phyloP scores from a whole-genome alignment of 2,888 invertebrate species.

The Sepioteuthis lessoniana region DNA sequence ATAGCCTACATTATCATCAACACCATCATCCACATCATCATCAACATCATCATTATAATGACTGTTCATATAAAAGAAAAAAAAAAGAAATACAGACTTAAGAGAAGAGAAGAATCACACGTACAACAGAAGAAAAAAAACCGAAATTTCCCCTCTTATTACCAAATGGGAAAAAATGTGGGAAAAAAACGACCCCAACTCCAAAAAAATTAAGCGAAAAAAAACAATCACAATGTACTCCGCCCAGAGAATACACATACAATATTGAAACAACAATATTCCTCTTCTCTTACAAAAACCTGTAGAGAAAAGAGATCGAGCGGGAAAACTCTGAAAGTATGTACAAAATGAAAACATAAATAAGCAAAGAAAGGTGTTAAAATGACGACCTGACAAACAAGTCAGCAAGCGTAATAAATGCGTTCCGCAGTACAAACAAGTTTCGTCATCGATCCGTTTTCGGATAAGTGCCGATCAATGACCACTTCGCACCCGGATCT shows the following conservation, averaged over 20 bases:
- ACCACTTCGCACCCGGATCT: neutral
- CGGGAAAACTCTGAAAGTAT: neutral
- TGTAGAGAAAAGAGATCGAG: neutral
- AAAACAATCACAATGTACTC: neutral
- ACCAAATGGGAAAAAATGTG: no score
- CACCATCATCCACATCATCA: no score
- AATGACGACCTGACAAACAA: neutral
- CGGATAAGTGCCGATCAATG: constrained; percentile 11
- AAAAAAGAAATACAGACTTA: no score
- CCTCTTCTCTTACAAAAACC: neutral
- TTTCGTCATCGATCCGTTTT: constrained; percentile 17
- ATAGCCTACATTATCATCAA: no score
- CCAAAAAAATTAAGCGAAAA: no score
- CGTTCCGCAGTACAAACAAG: neutral
- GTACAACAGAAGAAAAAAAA: no score
- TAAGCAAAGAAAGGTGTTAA: neutral
- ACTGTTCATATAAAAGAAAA: no score
- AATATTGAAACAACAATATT: neutral
- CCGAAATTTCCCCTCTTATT: no score
- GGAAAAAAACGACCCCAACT: no score
- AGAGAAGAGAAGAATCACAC: no score
- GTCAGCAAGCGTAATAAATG: neutral
- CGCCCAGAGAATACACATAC: neutral
- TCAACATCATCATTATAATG: no score
- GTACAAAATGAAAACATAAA: neutral